Percentiles rank a stretch among this genome's conserved stretches.
phyloP scores from a whole-genome alignment of 2,113 vertebrate genomes.

The Otocyon megalotis region DNA sequence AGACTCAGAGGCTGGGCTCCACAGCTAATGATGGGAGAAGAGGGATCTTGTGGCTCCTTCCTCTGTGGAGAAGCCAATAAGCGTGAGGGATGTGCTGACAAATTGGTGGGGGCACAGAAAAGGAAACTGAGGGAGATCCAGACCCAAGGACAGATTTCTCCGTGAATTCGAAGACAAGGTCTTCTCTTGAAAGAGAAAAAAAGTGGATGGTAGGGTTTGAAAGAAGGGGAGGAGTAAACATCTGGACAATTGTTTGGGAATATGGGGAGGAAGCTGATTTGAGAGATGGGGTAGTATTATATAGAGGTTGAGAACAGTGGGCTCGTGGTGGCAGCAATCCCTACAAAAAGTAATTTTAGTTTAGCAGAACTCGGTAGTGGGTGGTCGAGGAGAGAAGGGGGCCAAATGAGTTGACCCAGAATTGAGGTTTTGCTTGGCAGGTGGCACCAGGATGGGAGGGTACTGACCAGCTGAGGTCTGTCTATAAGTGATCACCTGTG shows the following conservation, averaged over 20 bases:
- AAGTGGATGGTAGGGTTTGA: neutral
- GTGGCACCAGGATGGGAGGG: neutral
- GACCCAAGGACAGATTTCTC: neutral
- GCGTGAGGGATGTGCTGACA: neutral
- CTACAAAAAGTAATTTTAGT: neutral
- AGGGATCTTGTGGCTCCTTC: neutral
- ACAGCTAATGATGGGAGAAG: neutral
- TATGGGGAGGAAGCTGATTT: neutral
- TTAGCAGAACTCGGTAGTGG: neutral
- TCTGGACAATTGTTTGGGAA: neutral
- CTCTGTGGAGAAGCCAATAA: neutral
- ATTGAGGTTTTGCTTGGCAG: neutral
- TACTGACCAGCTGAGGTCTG: neutral
- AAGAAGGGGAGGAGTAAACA: neutral
- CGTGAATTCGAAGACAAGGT: neutral
- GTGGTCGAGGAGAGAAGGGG: neutral
- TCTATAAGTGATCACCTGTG: neutral
- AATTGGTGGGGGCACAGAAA: neutral
- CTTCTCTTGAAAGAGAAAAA: neutral
- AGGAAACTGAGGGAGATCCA: neutral
- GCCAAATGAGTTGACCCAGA: neutral
- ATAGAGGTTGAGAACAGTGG: neutral
- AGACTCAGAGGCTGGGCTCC: neutral
- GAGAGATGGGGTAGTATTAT: neutral
- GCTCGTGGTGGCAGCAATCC: neutral